Evolutionary conservation across 2,797 vertebrate species (phyloP).

Genomic region (Urocyon cinereoargenteus): DNA sequence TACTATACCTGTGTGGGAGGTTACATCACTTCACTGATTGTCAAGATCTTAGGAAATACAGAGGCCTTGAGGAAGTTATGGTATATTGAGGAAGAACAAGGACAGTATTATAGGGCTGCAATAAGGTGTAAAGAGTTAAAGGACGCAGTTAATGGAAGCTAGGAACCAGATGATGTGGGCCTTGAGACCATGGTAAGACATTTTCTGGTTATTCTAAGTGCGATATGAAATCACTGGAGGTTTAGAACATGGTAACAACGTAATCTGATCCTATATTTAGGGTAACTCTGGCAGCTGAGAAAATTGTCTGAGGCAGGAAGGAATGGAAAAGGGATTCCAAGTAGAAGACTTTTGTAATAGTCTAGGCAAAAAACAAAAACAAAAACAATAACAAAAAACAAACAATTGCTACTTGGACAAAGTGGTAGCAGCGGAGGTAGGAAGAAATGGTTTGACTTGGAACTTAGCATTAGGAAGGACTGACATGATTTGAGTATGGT

Average conservation of each 20-base stretch:
- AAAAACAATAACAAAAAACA: neutral
- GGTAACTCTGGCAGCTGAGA: neutral
- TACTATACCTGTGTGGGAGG: neutral
- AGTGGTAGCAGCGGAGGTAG: neutral
- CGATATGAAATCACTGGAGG: neutral
- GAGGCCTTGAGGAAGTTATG: neutral
- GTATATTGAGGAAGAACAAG: neutral
- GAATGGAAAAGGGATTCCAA: neutral
- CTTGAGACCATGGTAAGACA: conserved; percentile 20
- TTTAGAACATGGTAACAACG: neutral
- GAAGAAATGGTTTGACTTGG: neutral
- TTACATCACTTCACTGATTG: neutral
- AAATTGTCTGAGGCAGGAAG: neutral
- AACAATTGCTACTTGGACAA: neutral
- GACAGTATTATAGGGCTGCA: neutral
- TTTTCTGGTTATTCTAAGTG: conserved; percentile 30
- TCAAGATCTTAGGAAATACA: neutral
- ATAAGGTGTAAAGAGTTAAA: neutral
- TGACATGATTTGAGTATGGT: neutral
- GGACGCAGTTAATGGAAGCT: neutral
- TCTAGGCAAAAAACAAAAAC: neutral
- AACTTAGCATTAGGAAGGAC: conserved; percentile 14
- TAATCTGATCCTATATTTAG: neutral
- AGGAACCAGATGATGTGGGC: neutral
- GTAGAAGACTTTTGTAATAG: neutral